Evolutionary conservation across 1,140 invertebrate genomes (phyloP).

Genomic region (Neodiprion virginianus): DNA sequence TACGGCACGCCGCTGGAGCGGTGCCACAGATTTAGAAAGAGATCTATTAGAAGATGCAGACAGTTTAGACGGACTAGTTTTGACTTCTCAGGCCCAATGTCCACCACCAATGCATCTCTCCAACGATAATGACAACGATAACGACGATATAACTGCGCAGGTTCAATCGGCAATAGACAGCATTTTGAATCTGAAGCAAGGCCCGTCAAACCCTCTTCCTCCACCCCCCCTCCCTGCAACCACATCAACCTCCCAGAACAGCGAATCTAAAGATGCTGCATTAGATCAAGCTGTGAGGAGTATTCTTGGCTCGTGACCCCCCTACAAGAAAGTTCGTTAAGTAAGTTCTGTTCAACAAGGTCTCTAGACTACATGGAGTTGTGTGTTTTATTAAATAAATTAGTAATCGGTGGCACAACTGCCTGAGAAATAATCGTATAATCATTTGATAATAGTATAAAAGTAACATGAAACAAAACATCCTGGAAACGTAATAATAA

Average conservation of each 20-base stretch:
- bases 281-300: slow-evolving; percentile 66
- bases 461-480: neutral
- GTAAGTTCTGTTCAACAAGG: slow-evolving; percentile 8
- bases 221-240: slow-evolving; percentile 27
- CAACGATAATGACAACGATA: slow-evolving; percentile 50
- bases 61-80: slow-evolving; percentile 52
- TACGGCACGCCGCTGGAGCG: slow-evolving; percentile 42
- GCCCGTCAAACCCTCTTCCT: slow-evolving; percentile 44
- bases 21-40: slow-evolving; percentile 53
- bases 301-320: slow-evolving; percentile 65
- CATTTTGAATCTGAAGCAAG: slow-evolving; percentile 74
- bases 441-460: neutral
- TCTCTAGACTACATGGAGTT: neutral
- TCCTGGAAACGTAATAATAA: neutral
- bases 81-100: slow-evolving; percentile 51
- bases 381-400: neutral
- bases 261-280: slow-evolving; percentile 55
- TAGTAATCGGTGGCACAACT: no score
- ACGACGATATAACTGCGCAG: slow-evolving; percentile 75
- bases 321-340: slow-evolving; percentile 58
- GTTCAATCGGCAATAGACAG: slow-evolving; percentile 81
- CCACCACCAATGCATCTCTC: slow-evolving; percentile 26
- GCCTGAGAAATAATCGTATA: neutral
- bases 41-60: slow-evolving; percentile 55
- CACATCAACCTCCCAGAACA: slow-evolving; percentile 14